These are phyloP conservation scores for Euleptes europaea DNA, from an alignment of 2,113 vertebrate genomes.

Conservation along the genomic window DNA sequence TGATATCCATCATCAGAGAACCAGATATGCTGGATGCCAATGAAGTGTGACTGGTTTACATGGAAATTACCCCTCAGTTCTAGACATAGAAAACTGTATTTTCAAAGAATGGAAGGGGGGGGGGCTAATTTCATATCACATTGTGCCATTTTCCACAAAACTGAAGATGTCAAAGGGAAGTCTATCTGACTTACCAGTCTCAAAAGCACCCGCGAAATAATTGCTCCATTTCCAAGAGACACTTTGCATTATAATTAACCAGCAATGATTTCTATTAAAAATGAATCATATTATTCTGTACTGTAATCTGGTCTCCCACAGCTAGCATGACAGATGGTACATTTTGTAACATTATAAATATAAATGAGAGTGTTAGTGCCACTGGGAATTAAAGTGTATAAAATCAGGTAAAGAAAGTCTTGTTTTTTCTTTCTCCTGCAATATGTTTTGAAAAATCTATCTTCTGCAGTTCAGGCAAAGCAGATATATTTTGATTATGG, in stretches of 20 bases:
- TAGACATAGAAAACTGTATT: not conserved
- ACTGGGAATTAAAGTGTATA: conserved; percentile 61
- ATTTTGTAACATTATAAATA: conserved; percentile 70
- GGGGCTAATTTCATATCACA: not conserved
- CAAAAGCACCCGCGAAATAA: conserved; percentile 46
- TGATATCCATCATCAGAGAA: not conserved
- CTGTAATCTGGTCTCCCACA: conserved; percentile 53
- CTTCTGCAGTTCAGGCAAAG: conserved; percentile 36
- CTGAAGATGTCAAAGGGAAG: conserved; percentile 10
- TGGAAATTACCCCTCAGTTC: conserved; percentile 2
- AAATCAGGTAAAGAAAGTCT: conserved; percentile 56
- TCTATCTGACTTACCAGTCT: conserved; percentile 9
- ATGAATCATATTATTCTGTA: conserved; percentile 49
- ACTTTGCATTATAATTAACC: conserved; percentile 59
- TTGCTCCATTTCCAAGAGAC: conserved; percentile 56
- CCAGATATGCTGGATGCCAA: not conserved
- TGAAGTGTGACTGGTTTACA: not conserved
- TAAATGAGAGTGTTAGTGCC: conserved; percentile 63
- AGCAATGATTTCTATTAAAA: conserved; percentile 61
- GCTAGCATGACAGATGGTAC: conserved; percentile 61
- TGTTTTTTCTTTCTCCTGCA: conserved; percentile 39
- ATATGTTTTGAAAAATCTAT: conserved; percentile 39
- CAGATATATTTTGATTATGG: conserved; percentile 1
- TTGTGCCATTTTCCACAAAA: not conserved
- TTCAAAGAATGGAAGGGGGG: not conserved